Base-by-base conservation (phyloP, 2,888 invertebrate species). In the Lysandra bellargus region DNA sequence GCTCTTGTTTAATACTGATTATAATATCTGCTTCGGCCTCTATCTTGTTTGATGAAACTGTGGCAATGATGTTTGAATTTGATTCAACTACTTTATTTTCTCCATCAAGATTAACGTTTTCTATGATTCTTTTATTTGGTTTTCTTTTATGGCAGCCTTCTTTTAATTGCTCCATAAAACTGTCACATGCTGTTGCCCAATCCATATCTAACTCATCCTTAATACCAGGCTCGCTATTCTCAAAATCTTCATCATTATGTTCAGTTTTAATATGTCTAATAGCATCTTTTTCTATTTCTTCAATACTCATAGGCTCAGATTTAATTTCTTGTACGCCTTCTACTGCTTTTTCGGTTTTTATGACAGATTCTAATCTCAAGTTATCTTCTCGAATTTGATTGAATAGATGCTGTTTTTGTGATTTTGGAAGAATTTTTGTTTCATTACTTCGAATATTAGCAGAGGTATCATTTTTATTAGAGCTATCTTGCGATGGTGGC, bases 181-280 rank as follows among this genome's bases (percentile, higher is more conserved):
- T 96, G 89, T 97, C 97, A 91, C 97, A 97, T 30, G 97, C 96
- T 85, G 94, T 96, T 78, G 95, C 95, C 96, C 97, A 98, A 85
- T 92, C 91, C 81, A 91, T 87, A 83, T 95, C 94, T 79, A 84
- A 73, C 80, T 81, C 82, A 61, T 80, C 61, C 78, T 81, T 79
- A 80, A 83, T 81, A 81, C 86, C 84, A 72, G 80, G 69, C 33
- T 64, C 61, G 73, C 83, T 80, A 30, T 85, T 82, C 83, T 88
- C 87, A 80, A 87, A 82, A 79, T 81, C 84, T 80, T 90, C 88
- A 80, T 89, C 82, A 81, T 88, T 85, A 82, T 85, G 86, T 88
- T 93, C 91, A 9, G 88, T 89, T 87, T 91, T 92, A 76, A 91
- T 92, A 12, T 93, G 89, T 83, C 93, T 87, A 78, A 94, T 90